Evolutionary conservation across 2,113 vertebrate genomes (phyloP).

Genomic region (human): DNA sequence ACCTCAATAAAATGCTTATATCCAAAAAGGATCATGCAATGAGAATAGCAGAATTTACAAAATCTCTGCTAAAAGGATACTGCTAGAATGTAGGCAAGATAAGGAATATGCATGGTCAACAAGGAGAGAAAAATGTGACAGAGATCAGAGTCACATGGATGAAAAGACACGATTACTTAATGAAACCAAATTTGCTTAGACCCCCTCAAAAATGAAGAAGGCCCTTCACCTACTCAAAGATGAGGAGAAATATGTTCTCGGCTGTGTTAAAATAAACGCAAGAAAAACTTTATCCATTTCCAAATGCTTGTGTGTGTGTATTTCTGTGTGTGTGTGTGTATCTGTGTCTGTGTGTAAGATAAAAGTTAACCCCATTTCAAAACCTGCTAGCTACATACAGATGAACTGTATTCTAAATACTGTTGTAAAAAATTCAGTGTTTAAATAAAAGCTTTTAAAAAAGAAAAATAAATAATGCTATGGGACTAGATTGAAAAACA

Average conservation of each 20-base stretch:
- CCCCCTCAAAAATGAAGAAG: too few species aligned
- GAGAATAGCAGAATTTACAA: background rate
- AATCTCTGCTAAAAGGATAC: background rate
- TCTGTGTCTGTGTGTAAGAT: background rate
- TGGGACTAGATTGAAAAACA: background rate
- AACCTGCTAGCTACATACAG: background rate
- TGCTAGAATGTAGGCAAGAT: background rate
- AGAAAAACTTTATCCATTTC: background rate
- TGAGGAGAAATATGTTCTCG: background rate
- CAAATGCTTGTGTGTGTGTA: background rate
- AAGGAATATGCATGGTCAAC: background rate
- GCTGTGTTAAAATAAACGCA: background rate
- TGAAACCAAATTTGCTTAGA: background rate
- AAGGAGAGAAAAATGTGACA: background rate
- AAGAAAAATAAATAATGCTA: background rate
- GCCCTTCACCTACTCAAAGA: background rate
- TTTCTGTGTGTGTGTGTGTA: too few species aligned
- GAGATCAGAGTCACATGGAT: rapidly evolving
- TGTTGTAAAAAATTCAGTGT: background rate
- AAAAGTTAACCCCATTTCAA: slow-evolving; percentile 1
- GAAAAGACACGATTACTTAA: background rate
- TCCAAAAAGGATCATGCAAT: background rate
- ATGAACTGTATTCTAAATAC: background rate
- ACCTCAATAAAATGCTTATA: background rate
- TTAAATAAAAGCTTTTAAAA: background rate